Percentiles rank a stretch among this genome's conserved stretches.
These are phyloP conservation scores for Mythimna albipuncta DNA, from an alignment of 2,888 invertebrate genomes.

Conservation along the genomic window DNA sequence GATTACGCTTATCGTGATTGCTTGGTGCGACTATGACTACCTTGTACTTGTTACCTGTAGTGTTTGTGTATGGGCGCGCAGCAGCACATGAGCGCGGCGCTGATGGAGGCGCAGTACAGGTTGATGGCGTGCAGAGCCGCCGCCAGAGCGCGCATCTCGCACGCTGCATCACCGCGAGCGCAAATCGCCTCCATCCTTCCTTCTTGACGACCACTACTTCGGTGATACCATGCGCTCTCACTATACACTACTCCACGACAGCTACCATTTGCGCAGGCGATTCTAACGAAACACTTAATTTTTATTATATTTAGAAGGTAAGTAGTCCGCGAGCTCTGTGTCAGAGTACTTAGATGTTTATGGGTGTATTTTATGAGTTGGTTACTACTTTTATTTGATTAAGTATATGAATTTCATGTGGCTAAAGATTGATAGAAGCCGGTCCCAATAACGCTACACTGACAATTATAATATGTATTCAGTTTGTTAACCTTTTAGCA, in stretches of 20 bases:
- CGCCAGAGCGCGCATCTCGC: constrained; percentile 79
- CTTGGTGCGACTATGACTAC: not conserved
- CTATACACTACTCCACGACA: constrained; percentile 45
- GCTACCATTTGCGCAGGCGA: constrained; percentile 36
- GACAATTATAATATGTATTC: not conserved
- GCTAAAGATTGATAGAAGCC: not conserved
- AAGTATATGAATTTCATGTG: too few species aligned
- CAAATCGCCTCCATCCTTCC: constrained; percentile 85
- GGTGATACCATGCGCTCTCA: constrained; percentile 38
- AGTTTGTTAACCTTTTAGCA: not conserved
- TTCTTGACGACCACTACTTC: constrained; percentile 27
- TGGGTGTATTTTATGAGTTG: not conserved
- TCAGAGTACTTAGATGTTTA: not conserved
- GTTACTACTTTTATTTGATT: not conserved
- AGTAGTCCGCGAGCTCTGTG: not conserved
- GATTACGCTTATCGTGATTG: constrained; percentile 2
- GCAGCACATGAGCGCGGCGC: constrained; percentile 84
- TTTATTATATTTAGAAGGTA: constrained; percentile 16
- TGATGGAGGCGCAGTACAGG: constrained; percentile 85
- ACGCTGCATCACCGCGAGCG: constrained; percentile 73
- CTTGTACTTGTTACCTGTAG: constrained; percentile 69
- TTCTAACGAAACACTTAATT: constrained; percentile 43
- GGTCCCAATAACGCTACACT: not conserved
- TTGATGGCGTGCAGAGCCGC: constrained; percentile 85
- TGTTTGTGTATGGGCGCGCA: constrained; percentile 76